Base-by-base conservation (phyloP, 2,797 vertebrate species). In the Nannoperca obscura region DNA sequence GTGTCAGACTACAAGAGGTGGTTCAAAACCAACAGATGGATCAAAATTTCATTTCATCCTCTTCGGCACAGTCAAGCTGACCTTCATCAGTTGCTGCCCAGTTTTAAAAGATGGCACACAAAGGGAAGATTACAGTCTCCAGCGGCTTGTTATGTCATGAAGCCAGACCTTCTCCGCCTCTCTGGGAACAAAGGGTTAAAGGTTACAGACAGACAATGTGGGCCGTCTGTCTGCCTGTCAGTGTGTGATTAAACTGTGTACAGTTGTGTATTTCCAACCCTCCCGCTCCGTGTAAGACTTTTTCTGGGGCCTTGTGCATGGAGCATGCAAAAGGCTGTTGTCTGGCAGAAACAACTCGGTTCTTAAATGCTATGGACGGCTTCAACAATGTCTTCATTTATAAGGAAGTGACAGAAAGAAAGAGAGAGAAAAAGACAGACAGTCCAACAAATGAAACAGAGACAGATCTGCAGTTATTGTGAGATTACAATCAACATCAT, bases 361-460 rank as follows among this genome's bases (percentile, higher is more conserved):
- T 66, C 81, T 74, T 63, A 71, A 81, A 73, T 65, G 86, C 85
- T 80, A 70, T 10, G 27, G 66, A 79, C 15, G 20, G 12, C 30
- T 11, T 0, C 47, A 85, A 92, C 87, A 93, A 91, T 83, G 81
- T 78, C 40, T 70, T 88, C 55, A 89, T 94, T 93, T 81, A 90
- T 50, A 47, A 40, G 54, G 47, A 59, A 80, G 83, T 80, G 75
- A 78, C 64, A 80, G 71, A 86, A 30, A 69, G 34, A 66, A 47
- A 67, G 36, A 58, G 36, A 66, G 60, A 76, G 38, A 69, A 4
- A 73, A 34, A 73, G 66, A 59, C 53, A 83, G 75, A 73, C 82
- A 70, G 84, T 52, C 34, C 61, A 62, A 58, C 68, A 77, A 52
- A 86, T 55, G 63, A 82, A 81, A 72, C 30, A 64, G 64, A 81